Evolutionary conservation across 2,888 invertebrate species (phyloP), one percentile per base, ranked within the genome.

Genomic region (Nomada fabriciana): DNA sequence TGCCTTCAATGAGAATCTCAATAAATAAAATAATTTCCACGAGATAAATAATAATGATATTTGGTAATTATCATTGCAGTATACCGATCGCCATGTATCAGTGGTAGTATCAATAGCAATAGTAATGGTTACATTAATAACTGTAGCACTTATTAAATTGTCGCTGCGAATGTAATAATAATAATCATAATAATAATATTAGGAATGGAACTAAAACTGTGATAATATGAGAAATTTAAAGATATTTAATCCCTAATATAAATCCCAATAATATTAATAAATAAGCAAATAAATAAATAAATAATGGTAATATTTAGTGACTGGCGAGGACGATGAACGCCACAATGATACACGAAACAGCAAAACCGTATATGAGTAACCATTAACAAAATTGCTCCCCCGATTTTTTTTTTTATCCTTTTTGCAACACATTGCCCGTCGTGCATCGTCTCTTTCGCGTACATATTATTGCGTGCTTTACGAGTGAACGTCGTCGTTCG

Each of bases 291-390:
- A 59, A 65, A 74, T 77, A 60, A 75, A 84, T 76, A 77, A 70
- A 81, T 83, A 80, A 69, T 71, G 20, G 61, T 68, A 47, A 47
- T 60, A 81, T 77, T 72, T 71, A 23, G 68, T 83, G 79, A 60
- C 81, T 85, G 82, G 83, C 82, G 88, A 86, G 87, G 80, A 86
- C 87, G 82, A 80, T 61, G 89, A 88, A 88, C 89, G 84, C 84
- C 84, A 85, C 86, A 85, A 80, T 85, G 84, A 87, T 84, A 86
- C 74, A 80, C 79, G 80, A 83, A 87, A 83, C 79, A 80, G 59
- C 52, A 59, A 73, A 76, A 81, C 82, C 76, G 78, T 75, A 68
- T 69, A 78, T 75, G 36, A 47, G 47, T 52, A 59, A 64, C 64
- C 76, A 77, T 73, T 71, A 76, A 74, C 83, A 83, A 73, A 84